Evolutionary conservation across 2,797 vertebrate genomes (phyloP).

Genomic region (Manis javanica): DNA sequence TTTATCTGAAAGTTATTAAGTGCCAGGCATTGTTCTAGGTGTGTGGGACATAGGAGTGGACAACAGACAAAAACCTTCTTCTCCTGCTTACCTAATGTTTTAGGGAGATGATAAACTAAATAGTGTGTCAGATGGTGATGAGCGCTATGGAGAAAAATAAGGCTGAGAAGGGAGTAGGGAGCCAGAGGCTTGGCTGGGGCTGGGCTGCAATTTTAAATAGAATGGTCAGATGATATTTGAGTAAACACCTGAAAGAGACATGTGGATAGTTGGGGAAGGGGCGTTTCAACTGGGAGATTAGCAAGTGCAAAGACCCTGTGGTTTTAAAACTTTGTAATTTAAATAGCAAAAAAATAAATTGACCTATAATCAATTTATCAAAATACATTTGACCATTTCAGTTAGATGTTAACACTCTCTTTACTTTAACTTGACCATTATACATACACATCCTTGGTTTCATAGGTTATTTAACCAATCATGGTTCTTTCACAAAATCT

Average conservation of each 20-base stretch:
- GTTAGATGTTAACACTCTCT: not conserved
- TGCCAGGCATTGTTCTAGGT: conserved; percentile 19
- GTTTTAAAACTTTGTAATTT: conserved; percentile 37
- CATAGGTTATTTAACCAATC: not conserved
- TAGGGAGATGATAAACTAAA: not conserved
- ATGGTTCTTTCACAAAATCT: conserved; percentile 39
- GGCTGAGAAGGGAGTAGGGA: not conserved
- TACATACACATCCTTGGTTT: not conserved
- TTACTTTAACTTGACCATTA: conserved; percentile 26
- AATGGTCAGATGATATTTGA: not conserved
- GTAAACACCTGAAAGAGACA: not conserved
- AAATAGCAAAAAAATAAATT: not conserved
- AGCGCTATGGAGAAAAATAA: not conserved
- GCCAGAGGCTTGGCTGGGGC: not conserved
- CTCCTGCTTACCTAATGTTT: not conserved
- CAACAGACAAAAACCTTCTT: not conserved
- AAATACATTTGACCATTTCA: conserved; percentile 38
- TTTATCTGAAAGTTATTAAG: not conserved
- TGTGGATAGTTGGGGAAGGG: not conserved
- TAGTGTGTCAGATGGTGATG: not conserved
- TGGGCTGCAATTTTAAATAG: not conserved
- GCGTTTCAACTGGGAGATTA: not conserved
- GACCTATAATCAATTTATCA: not conserved
- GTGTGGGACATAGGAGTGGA: not conserved
- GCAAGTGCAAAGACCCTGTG: not conserved